Conservation (phyloP, 2,797 vertebrate species). For the Pangasius larnaudii region DNA sequence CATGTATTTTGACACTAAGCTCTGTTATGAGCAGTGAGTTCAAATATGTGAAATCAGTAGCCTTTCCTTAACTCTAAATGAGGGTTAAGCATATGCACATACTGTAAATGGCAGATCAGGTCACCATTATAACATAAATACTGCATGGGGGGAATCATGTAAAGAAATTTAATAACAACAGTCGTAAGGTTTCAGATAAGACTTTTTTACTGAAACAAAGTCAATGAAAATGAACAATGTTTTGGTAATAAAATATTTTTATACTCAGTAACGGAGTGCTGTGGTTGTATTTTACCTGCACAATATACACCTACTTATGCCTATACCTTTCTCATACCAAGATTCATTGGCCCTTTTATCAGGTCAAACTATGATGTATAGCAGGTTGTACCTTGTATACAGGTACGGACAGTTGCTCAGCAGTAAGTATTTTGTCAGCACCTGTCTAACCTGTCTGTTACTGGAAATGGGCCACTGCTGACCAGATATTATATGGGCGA, state of each 20-base stretch:
- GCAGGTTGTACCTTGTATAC: neutral
- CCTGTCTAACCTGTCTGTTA: neutral
- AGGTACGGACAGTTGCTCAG: neutral
- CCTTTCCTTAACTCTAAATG: neutral
- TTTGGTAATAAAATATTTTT: conserved; percentile 19
- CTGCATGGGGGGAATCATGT: neutral
- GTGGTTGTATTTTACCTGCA: neutral
- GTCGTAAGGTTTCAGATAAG: neutral
- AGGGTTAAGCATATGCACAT: neutral
- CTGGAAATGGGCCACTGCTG: neutral
- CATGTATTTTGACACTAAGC: neutral
- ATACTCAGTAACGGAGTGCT: neutral
- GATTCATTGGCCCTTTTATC: neutral
- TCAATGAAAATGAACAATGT: neutral
- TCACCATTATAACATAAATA: neutral
- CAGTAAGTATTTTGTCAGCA: neutral
- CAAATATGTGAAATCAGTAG: neutral
- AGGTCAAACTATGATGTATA: neutral
- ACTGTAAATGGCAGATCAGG: neutral
- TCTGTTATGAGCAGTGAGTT: neutral
- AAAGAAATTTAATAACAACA: neutral
- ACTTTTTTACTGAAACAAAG: neutral
- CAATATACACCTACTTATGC: neutral
- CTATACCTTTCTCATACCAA: neutral
- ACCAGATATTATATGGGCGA: neutral